These are phyloP conservation scores for Thecocarcelia acutangulata DNA, from an alignment of 2,888 invertebrate genomes.

Conservation along the genomic window DNA sequence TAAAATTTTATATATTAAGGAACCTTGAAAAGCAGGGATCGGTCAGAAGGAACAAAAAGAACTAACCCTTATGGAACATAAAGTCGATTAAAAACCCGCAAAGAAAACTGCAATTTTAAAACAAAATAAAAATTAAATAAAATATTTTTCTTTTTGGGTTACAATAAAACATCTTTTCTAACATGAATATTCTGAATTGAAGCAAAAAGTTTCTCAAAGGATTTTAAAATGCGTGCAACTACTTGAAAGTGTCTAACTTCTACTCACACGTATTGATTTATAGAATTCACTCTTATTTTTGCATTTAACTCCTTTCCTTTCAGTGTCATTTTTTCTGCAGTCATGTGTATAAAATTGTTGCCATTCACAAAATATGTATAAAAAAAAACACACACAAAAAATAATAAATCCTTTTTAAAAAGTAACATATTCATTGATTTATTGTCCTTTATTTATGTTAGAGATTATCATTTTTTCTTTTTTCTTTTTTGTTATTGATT, in stretches of 20 bases:
- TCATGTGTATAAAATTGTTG: constrained; percentile 41
- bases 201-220: constrained; percentile 18
- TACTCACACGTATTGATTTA: constrained; percentile 2
- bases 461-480: constrained; percentile 57
- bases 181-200: constrained; percentile 23
- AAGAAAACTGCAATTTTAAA: not conserved
- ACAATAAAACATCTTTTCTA: constrained; percentile 42
- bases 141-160: constrained; percentile 15
- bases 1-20: not conserved
- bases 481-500: constrained; percentile 62
- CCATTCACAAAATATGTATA: not conserved
- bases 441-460: constrained; percentile 59
- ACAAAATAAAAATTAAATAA: not conserved
- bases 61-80: constrained; percentile 28
- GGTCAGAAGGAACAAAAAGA: constrained; percentile 34
- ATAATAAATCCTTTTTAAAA: constrained; percentile 33
- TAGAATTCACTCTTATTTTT: constrained; percentile 28
- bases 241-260: not conserved
- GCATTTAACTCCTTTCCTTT: constrained; percentile 44
- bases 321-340: not conserved
- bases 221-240: constrained; percentile 16
- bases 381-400: not conserved
- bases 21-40: constrained; percentile 26
- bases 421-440: constrained; percentile 61
- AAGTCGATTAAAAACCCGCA: too few relatives aligned